A percentile compares a stretch with the other conserved stretches of the same genome.
These are phyloP conservation scores for Caenorhabditis macrosperma DNA, from an alignment of 2,888 invertebrate species.

Conservation along the genomic window DNA sequence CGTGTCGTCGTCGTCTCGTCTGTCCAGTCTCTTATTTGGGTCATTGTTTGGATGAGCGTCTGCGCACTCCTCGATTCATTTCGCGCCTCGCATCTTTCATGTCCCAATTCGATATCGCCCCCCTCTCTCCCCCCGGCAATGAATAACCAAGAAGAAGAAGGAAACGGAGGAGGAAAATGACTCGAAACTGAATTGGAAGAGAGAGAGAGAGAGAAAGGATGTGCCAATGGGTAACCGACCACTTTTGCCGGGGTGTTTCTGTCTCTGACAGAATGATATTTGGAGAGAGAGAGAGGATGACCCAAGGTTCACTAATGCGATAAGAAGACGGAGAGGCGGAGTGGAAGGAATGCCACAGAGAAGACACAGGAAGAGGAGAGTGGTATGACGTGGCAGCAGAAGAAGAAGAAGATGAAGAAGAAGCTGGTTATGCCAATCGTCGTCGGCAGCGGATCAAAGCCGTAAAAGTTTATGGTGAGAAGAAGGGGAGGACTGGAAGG, in stretches of 20 bases:
- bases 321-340: slow-evolving; percentile 31
- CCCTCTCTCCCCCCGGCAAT: no score
- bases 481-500: slow-evolving; percentile 10
- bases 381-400: slow-evolving; percentile 54
- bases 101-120: slow-evolving; percentile 54
- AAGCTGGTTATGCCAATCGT: neutral
- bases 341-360: slow-evolving; percentile 31
- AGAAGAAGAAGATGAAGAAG: slow-evolving; percentile 5
- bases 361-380: slow-evolving; percentile 14
- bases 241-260: no score
- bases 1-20: slow-evolving; percentile 32
- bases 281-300: slow-evolving; percentile 12
- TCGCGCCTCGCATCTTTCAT: slow-evolving; percentile 41
- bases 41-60: slow-evolving; percentile 56
- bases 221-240: no score
- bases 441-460: slow-evolving; percentile 7
- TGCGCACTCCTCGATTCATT: slow-evolving; percentile 44
- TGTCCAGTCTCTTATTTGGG: slow-evolving; percentile 52
- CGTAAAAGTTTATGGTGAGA: slow-evolving; percentile 48
- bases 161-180: slow-evolving; percentile 1
- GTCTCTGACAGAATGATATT: slow-evolving; percentile 1
- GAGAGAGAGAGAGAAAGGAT: neutral
- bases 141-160: slow-evolving; percentile 41
- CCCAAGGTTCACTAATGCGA: slow-evolving; percentile 49
- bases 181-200: neutral